phyloP scores from a whole-genome alignment of 35 echinoderm and acorn worm genomes.

The Apostichopus japonicus region DNA sequence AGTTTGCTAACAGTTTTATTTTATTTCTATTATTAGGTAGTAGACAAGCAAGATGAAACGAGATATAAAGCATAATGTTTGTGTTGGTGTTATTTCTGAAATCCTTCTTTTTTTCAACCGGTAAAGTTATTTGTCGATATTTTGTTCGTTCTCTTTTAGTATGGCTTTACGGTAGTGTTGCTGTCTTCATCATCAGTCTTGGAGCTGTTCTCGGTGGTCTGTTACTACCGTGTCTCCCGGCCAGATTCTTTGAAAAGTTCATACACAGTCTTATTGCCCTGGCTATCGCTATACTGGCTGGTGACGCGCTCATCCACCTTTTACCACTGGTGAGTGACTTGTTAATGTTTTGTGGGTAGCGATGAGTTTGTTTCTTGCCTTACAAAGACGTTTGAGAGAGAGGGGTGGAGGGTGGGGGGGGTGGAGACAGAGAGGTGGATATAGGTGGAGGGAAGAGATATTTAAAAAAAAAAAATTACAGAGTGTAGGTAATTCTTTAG shows the following conservation, averaged over 20 bases:
- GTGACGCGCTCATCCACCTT: constrained; percentile 30
- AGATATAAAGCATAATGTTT: no score
- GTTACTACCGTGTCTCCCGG: constrained; percentile 1
- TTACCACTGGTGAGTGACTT: constrained; percentile 24
- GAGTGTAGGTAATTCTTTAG: no score
- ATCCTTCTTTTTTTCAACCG: no score
- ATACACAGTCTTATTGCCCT: constrained; percentile 25
- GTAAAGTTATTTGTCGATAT: not conserved
- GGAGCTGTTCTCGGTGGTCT: constrained; percentile 2
- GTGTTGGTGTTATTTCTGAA: not conserved
- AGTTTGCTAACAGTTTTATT: no score
- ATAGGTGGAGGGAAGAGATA: no score
- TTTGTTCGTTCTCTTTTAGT: not conserved
- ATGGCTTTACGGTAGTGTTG: constrained; percentile 36
- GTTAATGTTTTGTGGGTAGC: not conserved
- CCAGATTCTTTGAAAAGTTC: constrained; percentile 3
- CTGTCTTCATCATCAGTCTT: constrained; percentile 50
- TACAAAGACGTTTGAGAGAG: no score
- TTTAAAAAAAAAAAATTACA: no score
- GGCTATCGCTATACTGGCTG: constrained; percentile 20
- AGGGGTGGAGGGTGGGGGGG: no score
- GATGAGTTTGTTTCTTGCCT: not conserved
- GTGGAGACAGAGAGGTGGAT: no score
- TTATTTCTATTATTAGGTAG: no score
- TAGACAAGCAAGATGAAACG: no score